phyloP scores from a whole-genome alignment of 2,113 vertebrate genomes.

The Varanus komodoensis region DNA sequence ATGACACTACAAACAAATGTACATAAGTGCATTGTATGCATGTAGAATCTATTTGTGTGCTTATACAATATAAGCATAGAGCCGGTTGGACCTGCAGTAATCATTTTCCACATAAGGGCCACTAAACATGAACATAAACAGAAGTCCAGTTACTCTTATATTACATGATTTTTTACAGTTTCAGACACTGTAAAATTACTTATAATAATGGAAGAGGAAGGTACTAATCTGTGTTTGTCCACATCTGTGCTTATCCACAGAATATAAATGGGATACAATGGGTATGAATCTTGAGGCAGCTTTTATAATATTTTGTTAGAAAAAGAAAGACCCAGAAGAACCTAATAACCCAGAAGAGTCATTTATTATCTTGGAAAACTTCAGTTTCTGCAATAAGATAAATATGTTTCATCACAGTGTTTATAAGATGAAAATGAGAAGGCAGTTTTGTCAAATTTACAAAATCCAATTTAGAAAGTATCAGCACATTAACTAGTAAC shows the following conservation, averaged over 20 bases:
- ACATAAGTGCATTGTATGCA: not conserved
- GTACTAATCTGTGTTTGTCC: not conserved
- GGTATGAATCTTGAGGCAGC: not conserved
- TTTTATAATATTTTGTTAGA: not conserved
- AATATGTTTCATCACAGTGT: not conserved
- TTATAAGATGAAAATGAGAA: conserved; percentile 19
- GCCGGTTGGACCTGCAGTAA: not conserved
- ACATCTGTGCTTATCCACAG: not conserved
- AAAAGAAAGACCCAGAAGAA: not conserved
- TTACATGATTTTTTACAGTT: too few species aligned
- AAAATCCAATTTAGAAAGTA: not conserved
- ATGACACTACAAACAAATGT: not conserved
- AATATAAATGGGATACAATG: not conserved
- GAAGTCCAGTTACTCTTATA: too few species aligned
- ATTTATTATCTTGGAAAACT: not conserved
- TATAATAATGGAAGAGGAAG: not conserved
- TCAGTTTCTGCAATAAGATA: not conserved
- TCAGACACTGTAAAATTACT: too few species aligned
- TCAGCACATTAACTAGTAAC: not conserved
- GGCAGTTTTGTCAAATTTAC: not conserved
- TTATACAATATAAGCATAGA: not conserved
- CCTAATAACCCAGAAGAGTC: not conserved
- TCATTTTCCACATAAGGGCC: not conserved
- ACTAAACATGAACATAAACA: not conserved
- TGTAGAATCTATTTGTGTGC: not conserved